Conservation (phyloP, 1,140 invertebrate genomes). For the Drosophila saltans region DNA sequence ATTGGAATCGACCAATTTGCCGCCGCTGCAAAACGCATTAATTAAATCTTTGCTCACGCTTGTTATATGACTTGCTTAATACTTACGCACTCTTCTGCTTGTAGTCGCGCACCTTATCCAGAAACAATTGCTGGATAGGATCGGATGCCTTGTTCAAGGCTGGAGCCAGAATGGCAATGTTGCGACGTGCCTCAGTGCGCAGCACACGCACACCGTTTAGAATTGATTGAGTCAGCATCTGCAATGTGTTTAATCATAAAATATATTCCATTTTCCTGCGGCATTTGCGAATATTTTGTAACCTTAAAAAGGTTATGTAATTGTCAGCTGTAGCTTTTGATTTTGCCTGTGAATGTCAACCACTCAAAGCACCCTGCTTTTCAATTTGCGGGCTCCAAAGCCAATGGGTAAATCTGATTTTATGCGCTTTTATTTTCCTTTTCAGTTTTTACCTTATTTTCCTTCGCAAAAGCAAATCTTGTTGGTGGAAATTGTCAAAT, state of each 20-base stretch:
- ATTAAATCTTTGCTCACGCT: neutral
- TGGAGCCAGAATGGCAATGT: slow-evolving; percentile 88
- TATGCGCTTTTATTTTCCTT: neutral
- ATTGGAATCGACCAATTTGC: slow-evolving; percentile 91
- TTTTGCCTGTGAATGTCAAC: neutral
- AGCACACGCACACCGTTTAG: slow-evolving; percentile 69
- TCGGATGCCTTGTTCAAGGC: slow-evolving; percentile 90
- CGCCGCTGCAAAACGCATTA: slow-evolving; percentile 85
- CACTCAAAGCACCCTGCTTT: too few species aligned
- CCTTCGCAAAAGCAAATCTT: slow-evolving; percentile 45
- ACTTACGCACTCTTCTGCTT: slow-evolving; percentile 84
- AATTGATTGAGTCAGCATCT: slow-evolving; percentile 82
- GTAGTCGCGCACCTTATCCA: slow-evolving; percentile 96
- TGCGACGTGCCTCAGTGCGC: slow-evolving; percentile 84
- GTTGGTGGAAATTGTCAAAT: slow-evolving; percentile 47
- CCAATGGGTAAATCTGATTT: neutral
- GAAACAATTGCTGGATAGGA: slow-evolving; percentile 96
- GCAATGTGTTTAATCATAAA: slow-evolving; percentile 43
- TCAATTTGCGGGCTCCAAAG: too few species aligned
- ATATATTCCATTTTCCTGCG: slow-evolving; percentile 5
- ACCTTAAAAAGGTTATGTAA: slow-evolving; percentile 83
- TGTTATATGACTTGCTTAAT: neutral
- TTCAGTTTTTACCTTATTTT: slow-evolving; percentile 55
- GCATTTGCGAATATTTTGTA: slow-evolving; percentile 42
- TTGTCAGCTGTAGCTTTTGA: slow-evolving; percentile 18